Percentiles rank a stretch among this genome's conserved stretches.
These are phyloP conservation scores for Gymnobelideus leadbeateri DNA, from an alignment of 2,113 vertebrate genomes.

Conservation along the genomic window DNA sequence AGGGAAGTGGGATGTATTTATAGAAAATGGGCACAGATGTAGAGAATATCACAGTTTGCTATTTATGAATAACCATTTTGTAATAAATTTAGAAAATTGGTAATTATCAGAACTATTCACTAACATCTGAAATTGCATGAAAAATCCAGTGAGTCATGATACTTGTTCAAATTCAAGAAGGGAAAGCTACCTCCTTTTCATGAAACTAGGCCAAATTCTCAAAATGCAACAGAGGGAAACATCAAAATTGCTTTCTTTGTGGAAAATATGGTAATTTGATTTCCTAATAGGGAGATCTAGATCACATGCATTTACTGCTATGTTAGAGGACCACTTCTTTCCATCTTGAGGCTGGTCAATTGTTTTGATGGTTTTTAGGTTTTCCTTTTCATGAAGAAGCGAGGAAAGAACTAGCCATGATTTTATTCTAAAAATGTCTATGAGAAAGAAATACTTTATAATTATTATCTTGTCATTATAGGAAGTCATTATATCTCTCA, in stretches of 20 bases:
- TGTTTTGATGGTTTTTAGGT: neutral
- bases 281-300: neutral
- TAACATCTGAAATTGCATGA: neutral
- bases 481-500: neutral
- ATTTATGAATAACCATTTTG: conserved; percentile 2
- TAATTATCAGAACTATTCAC: conserved; percentile 17
- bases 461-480: neutral
- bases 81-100: conserved; percentile 15
- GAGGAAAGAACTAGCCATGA: neutral
- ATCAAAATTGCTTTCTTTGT: neutral
- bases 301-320: neutral
- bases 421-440: neutral
- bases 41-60: neutral
- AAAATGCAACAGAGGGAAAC: neutral
- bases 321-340: neutral
- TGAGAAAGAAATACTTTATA: neutral
- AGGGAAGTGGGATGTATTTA: neutral
- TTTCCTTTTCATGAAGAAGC: neutral
- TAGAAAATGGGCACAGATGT: neutral
- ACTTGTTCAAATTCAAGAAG: neutral
- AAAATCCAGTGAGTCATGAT: neutral
- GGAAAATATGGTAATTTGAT: neutral
- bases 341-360: neutral
- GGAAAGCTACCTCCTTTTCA: neutral
- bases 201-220: conserved; percentile 7